Conservation (phyloP, 2,888 invertebrate species). For the Liodrosophila aerea region DNA sequence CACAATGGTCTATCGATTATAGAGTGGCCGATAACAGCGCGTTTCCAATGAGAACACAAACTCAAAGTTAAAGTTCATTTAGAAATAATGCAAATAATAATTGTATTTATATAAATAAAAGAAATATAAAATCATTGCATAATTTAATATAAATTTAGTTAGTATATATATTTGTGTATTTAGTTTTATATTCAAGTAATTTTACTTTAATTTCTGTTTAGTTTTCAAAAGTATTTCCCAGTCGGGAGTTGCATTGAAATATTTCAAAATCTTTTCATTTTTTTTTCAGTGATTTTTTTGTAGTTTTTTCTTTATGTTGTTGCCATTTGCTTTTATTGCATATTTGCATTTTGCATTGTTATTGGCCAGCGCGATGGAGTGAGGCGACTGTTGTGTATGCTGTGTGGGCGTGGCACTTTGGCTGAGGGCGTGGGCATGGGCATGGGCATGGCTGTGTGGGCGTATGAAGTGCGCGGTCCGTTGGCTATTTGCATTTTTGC, state of each 20-base stretch:
- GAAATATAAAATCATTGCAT: too few species aligned
- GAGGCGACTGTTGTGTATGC: neutral
- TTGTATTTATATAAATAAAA: too few species aligned
- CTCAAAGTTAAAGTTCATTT: too few species aligned
- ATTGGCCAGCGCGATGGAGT: constrained; percentile 46
- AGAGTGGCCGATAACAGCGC: too few species aligned
- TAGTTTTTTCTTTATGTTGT: constrained; percentile 25
- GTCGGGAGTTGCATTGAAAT: neutral
- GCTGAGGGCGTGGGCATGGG: neutral
- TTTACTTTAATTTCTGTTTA: constrained; percentile 3
- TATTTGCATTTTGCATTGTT: constrained; percentile 74
- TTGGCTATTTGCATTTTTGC: constrained; percentile 59
- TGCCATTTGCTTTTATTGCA: constrained; percentile 65
- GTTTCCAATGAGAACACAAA: too few species aligned
- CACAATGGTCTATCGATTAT: too few species aligned
- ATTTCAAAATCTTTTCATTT: too few species aligned
- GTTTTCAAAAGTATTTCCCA: neutral
- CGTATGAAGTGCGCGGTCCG: constrained; percentile 13
- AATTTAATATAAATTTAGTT: too few species aligned
- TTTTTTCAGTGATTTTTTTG: constrained; percentile 2
- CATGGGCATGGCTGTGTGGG: constrained; percentile 1
- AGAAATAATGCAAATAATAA: too few species aligned
- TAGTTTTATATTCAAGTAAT: too few species aligned
- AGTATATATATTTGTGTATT: too few species aligned
- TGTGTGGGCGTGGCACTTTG: constrained; percentile 38